Base-by-base conservation (phyloP, 2,888 invertebrate species). In the Caenorhabditis panamensis region DNA sequence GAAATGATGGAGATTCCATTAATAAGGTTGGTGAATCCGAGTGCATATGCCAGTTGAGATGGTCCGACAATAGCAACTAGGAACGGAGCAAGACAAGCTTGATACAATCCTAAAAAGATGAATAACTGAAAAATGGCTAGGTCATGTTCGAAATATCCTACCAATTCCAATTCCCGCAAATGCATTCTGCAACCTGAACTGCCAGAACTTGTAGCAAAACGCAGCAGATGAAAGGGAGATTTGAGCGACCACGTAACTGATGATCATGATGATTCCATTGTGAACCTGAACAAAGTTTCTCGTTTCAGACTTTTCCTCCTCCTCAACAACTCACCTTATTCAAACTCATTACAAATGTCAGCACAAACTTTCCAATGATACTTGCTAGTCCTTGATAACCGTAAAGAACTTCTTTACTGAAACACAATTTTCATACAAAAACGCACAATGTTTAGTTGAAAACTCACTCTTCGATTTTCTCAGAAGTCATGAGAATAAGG, bases 11-110 rank as follows among this genome's bases (percentile, higher is more conserved):
- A 82, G 0, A 84, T 24, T 61, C 86, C 86, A 41, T 84, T 86
- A 59, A 86, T 73, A 13, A 86, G 76, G 49, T 86, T 86, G n/a
- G 86, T 86, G 67, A 71, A 86, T 41, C 86, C 86, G 0, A 84
- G 73, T 6, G 86, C 86, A 11, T 71, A 78, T 0, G 86, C 76
- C 2, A 86, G 66, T 37, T 83, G 82, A 36, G 84, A 82, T 2
- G 84, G 82, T 5, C 86, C 86, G 0, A 84, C 82, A 22, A 84
- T 73, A 5, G 79, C 79, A 11, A 86, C 76, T 8, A 86, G 63
- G 31, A 83, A 86, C 0, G 86, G 84, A 1, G 78, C 82, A 0
- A 84, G 67, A 47, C 77, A 82, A 1, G 84, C 82, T 71, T 84
- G 78, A 9, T 76, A 83, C 53, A 84, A 67, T n/a, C 82, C 84